Conservation (phyloP, 2,888 invertebrate species). For the Octonoba sinensis region DNA sequence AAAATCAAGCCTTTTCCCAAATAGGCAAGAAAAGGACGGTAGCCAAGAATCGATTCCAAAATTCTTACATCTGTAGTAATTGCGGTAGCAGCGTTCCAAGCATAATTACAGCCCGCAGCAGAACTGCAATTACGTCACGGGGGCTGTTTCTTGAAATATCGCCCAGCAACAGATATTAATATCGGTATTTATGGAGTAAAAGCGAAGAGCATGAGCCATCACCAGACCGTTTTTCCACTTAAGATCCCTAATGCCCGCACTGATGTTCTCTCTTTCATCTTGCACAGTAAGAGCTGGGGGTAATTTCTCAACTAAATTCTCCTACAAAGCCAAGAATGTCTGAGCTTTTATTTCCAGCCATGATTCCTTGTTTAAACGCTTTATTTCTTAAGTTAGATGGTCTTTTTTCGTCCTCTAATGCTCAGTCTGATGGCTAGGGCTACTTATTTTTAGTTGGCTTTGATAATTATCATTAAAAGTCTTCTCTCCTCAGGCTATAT, state of each 20-base stretch:
- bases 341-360: slow-evolving; percentile 44
- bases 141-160: slow-evolving; percentile 45
- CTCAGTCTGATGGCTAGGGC: slow-evolving; percentile 7
- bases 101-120: slow-evolving; percentile 44
- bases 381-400: slow-evolving; percentile 29
- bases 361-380: slow-evolving; percentile 41
- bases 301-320: slow-evolving; percentile 53
- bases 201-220: slow-evolving; percentile 33
- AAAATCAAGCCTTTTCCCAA: slow-evolving; percentile 8
- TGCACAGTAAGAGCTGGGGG: slow-evolving; percentile 15
- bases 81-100: slow-evolving; percentile 28
- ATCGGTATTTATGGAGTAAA: slow-evolving; percentile 45
- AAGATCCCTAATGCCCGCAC: slow-evolving; percentile 44
- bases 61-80: slow-evolving; percentile 40
- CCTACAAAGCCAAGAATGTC: slow-evolving; percentile 40
- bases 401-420: slow-evolving; percentile 39
- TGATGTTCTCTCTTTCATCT: slow-evolving; percentile 31
- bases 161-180: slow-evolving; percentile 53
- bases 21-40: slow-evolving; percentile 4
- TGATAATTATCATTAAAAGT: slow-evolving; percentile 16
- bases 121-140: slow-evolving; percentile 36
- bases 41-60: slow-evolving; percentile 16
- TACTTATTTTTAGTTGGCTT: slow-evolving; percentile 27
- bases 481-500: neutral
- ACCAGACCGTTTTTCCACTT: slow-evolving; percentile 49